Evolutionary conservation across 2,797 vertebrate genomes (phyloP), one percentile per base, ranked within the genome.

Genomic region (Choloepus didactylus): DNA sequence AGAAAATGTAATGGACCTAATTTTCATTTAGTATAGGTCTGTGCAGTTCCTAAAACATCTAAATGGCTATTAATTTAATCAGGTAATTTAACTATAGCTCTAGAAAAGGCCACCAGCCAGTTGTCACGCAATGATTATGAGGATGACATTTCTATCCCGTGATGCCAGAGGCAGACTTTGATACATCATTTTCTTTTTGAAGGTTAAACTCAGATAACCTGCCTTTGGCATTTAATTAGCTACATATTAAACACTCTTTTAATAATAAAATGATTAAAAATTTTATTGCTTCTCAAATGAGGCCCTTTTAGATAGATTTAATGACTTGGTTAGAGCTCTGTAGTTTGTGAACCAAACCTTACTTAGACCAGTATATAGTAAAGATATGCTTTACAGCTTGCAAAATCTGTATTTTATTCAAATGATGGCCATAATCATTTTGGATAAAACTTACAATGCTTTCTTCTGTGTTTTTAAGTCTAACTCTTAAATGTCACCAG

Each of bases 241-340:
- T 99, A 99, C 99, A 99, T 99, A 99, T 99, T 99, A 99, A 99
- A 99, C 99, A 99, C 99, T 99, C 99, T 99, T 99, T 99, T 99
- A 99, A 99, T 99, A 99, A 99, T 99, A 99, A 99, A 99, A 99
- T 99, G 99, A 99, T 99, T 99, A 99, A 99, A 99, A 99, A 98
- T 99, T 99, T 99, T 99, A 99, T 99, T 99, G 99, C 99, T 99
- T 99, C 99, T 99, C 99, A 99, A 99, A 99, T 99, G 99, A 99
- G 99, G 98, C 99, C 98, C 99, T 99, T 99, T 99, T 99, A 99
- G 99, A 99, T 99, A 99, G 99, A 99, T 99, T 99, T 99, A 99
- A 99, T 99, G 99, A 99, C 99, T 99, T 99, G 98, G 98, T 99
- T 99, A 98, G 98, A 99, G 98, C 97, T 98, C 98, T 98, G 98